phyloP scores from a whole-genome alignment of 2,797 vertebrate species.

The Hephaestus fuliginosus region DNA sequence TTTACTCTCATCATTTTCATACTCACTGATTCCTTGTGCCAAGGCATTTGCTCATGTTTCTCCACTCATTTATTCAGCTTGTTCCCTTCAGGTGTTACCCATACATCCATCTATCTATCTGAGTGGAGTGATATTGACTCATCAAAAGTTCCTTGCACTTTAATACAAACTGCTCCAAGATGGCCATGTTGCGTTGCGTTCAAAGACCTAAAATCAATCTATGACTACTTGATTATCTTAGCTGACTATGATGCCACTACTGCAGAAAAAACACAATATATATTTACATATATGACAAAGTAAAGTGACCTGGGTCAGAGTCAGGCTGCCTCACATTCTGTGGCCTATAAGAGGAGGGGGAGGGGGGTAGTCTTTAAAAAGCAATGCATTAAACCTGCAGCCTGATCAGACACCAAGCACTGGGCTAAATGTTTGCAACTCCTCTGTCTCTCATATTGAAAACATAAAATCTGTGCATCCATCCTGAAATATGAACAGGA shows the following conservation, averaged over 20 bases:
- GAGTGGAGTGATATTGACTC: background rate
- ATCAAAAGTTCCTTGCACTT: background rate
- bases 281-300: too few relatives aligned
- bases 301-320: background rate
- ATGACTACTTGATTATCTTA: background rate
- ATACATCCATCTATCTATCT: background rate
- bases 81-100: background rate
- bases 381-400: constrained; percentile 8
- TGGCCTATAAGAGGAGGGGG: constrained; percentile 23
- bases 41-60: background rate
- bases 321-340: background rate
- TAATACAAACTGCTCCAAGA: background rate
- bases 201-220: background rate
- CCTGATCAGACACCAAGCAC: background rate
- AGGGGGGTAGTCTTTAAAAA: constrained; percentile 13
- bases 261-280: constrained; percentile 11
- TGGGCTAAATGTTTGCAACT: background rate
- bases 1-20: background rate
- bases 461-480: background rate
- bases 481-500: background rate
- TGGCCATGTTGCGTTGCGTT: background rate
- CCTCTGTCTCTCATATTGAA: background rate
- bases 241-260: background rate
- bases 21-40: constrained; percentile 4
- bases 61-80: background rate